phyloP scores from a whole-genome alignment of 2,888 invertebrate species.

The Acanthoscelides obtectus region DNA sequence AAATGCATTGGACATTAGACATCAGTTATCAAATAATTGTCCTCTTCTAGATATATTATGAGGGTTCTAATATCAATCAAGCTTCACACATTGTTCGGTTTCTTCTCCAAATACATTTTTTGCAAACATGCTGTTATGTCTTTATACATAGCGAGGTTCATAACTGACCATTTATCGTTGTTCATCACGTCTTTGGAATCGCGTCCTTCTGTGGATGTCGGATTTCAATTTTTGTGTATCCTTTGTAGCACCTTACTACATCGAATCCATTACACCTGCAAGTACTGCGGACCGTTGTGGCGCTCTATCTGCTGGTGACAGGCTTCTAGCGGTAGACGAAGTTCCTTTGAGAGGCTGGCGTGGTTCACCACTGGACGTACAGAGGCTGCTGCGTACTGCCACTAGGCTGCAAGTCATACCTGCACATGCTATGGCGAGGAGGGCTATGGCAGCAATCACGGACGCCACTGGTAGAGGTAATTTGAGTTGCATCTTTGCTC shows the following conservation, averaged over 20 bases:
- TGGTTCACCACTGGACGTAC: slow-evolving; percentile 72
- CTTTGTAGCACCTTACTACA: slow-evolving; percentile 33
- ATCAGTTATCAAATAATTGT: too few relatives aligned
- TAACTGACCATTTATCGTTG: too few relatives aligned
- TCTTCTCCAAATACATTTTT: too few relatives aligned
- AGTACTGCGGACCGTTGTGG: slow-evolving; percentile 91
- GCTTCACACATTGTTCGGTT: too few relatives aligned
- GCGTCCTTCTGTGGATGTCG: too few relatives aligned
- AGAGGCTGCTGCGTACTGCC: slow-evolving; percentile 70
- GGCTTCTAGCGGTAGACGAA: slow-evolving; percentile 87
- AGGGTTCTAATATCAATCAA: too few relatives aligned
- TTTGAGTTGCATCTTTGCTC: neutral
- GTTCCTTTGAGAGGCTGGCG: slow-evolving; percentile 71
- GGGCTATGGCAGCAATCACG: slow-evolving; percentile 38
- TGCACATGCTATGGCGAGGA: slow-evolving; percentile 50
- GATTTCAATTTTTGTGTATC: too few relatives aligned
- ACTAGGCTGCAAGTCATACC: slow-evolving; percentile 73
- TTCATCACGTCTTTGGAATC: too few relatives aligned
- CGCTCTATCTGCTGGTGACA: slow-evolving; percentile 80
- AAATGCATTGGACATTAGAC: too few relatives aligned
- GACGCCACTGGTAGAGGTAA: slow-evolving; percentile 13
- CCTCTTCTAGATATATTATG: too few relatives aligned
- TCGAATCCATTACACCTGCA: slow-evolving; percentile 76
- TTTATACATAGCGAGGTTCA: too few relatives aligned
- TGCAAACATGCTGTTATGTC: too few relatives aligned